Conservation (phyloP, 2,113 vertebrate species). For the Sturnira hondurensis region DNA sequence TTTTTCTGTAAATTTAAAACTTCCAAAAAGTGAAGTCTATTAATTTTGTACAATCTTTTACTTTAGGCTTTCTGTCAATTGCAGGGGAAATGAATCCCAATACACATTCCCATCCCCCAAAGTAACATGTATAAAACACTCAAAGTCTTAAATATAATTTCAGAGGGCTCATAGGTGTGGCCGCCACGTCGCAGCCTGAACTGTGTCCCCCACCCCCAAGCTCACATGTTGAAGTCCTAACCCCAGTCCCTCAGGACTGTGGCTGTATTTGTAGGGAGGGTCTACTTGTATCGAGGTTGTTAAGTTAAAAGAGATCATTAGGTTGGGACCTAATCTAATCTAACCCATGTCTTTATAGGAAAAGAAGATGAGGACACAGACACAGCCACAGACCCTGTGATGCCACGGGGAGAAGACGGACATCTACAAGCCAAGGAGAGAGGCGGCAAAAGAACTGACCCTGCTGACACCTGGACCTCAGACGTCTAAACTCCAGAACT, state of each 20-base stretch:
- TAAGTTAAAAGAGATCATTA: background rate
- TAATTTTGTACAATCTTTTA: background rate
- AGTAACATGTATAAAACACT: background rate
- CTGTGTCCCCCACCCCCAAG: background rate
- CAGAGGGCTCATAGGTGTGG: background rate
- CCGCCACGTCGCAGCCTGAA: background rate
- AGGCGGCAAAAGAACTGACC: background rate
- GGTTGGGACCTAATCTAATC: background rate
- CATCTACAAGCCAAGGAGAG: background rate
- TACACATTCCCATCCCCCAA: background rate
- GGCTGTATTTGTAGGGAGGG: background rate
- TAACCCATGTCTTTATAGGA: background rate
- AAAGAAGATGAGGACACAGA: background rate
- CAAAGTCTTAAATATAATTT: background rate
- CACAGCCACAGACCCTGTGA: background rate
- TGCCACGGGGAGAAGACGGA: background rate
- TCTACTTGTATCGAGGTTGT: background rate
- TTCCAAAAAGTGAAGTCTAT: background rate
- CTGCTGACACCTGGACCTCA: background rate
- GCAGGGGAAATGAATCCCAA: background rate
- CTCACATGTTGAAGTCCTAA: background rate
- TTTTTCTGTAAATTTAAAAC: background rate
- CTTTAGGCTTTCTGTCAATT: background rate
- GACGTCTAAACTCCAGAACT: background rate
- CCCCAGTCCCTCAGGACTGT: background rate